phyloP scores from a whole-genome alignment of 2,113 vertebrate species.

The Dasyurus viverrinus region DNA sequence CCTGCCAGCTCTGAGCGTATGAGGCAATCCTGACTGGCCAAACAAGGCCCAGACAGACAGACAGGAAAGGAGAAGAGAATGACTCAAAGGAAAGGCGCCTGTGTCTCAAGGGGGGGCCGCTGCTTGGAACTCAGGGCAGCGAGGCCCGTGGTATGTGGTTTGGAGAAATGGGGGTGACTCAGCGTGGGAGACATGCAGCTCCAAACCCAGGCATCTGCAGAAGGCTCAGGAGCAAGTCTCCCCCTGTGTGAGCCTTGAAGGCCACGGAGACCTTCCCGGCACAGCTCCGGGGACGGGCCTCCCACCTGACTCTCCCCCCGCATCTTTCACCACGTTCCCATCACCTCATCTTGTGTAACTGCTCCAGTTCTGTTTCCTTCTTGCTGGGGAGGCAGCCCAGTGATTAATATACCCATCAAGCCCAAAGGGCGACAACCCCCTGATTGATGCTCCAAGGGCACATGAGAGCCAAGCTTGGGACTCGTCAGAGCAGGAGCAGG shows the following conservation, averaged over 20 bases:
- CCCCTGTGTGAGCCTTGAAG: not conserved
- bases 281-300: not conserved
- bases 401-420: not conserved
- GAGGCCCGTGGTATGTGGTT: not conserved
- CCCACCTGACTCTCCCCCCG: not conserved
- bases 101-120: not conserved
- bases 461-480: not conserved
- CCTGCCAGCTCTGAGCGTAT: not conserved
- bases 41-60: not conserved
- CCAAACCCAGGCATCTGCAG: not conserved
- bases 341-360: not conserved
- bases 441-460: not conserved
- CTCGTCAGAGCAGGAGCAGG: not conserved
- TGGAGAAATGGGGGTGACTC: not conserved
- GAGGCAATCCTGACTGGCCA: not conserved
- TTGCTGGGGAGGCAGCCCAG: not conserved
- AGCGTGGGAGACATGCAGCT: not conserved
- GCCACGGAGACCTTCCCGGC: not conserved
- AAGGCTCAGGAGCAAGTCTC: not conserved
- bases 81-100: conserved; percentile 2
- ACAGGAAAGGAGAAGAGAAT: conserved; percentile 2
- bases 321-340: not conserved
- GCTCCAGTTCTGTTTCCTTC: not conserved
- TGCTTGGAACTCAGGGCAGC: not conserved
- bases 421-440: not conserved